phyloP scores from a whole-genome alignment of 2,888 invertebrate species.

The Scrobipalpa costella region DNA sequence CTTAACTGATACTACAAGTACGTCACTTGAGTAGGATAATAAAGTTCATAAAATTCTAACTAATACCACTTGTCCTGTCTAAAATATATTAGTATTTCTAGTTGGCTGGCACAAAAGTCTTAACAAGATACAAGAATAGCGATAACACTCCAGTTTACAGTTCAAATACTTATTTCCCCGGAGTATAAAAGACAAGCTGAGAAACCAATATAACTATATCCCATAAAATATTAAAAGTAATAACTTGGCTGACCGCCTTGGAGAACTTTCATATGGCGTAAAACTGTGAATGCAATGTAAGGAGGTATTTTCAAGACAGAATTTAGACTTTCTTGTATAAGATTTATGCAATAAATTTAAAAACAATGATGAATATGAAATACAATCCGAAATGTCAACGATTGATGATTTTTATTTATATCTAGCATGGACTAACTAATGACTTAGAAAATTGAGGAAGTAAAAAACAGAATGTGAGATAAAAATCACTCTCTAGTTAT shows the following conservation, averaged over 20 bases:
- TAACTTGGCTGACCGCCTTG: slow-evolving; percentile 31
- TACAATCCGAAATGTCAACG: too few relatives aligned
- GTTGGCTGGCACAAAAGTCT: slow-evolving; percentile 7
- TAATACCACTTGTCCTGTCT: too few relatives aligned
- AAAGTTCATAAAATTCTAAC: too few relatives aligned
- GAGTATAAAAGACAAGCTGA: slow-evolving; percentile 31
- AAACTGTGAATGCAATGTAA: slow-evolving; percentile 17
- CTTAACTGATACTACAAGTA: too few relatives aligned
- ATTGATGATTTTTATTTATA: too few relatives aligned
- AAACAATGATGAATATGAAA: too few relatives aligned
- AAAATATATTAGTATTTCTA: neutral
- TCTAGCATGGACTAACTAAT: too few relatives aligned
- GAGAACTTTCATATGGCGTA: slow-evolving; percentile 23
- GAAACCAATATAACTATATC: slow-evolving; percentile 32
- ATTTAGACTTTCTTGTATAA: neutral
- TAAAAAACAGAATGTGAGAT: too few relatives aligned
- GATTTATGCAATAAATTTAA: too few relatives aligned
- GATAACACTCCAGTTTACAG: slow-evolving; percentile 24
- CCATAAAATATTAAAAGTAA: slow-evolving; percentile 33
- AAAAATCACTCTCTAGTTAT: too few relatives aligned
- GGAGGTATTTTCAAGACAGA: slow-evolving; percentile 1
- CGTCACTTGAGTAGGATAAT: too few relatives aligned
- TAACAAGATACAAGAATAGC: slow-evolving; percentile 15
- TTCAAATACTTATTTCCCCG: slow-evolving; percentile 26
- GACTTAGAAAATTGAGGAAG: too few relatives aligned